These are phyloP conservation scores for Cololabis saira DNA, from an alignment of 2,113 vertebrate genomes.

Conservation along the genomic window DNA sequence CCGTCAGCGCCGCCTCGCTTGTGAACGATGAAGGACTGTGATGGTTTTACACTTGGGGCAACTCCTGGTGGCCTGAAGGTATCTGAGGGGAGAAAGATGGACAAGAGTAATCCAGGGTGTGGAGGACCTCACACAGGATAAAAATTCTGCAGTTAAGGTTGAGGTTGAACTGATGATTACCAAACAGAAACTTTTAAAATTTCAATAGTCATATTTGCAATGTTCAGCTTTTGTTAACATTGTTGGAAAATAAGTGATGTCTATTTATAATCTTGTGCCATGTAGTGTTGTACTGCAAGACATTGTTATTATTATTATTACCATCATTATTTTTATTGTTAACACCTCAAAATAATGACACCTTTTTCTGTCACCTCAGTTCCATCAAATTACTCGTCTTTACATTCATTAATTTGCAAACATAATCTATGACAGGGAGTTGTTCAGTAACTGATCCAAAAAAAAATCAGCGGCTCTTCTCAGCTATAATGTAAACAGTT, in stretches of 20 bases:
- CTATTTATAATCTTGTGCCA: no score
- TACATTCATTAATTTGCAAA: background rate
- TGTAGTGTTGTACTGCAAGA: no score
- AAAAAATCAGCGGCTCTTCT: background rate
- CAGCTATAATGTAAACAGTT: background rate
- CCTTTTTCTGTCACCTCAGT: no score
- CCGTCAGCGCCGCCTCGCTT: conserved; percentile 14
- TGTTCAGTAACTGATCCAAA: background rate
- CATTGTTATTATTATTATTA: no score
- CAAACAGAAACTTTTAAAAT: no score
- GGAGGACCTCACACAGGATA: background rate
- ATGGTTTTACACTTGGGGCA: conserved; percentile 15
- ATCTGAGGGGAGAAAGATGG: conserved; percentile 43
- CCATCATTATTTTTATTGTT: no score
- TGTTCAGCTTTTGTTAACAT: no score
- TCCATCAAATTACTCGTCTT: no score
- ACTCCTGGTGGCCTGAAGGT: conserved; percentile 40
- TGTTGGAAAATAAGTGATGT: no score
- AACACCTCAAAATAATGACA: no score
- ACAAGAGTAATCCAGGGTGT: background rate
- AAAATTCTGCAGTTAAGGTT: background rate
- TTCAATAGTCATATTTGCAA: no score
- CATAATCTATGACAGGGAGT: conserved; percentile 4
- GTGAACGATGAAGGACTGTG: conserved; percentile 53
- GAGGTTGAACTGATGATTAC: no score